Percentiles rank a stretch among this genome's conserved stretches.
phyloP scores from a whole-genome alignment of 30 jellyfish, hydroid and myxozoan species.

The Turritopsis dohrnii region DNA sequence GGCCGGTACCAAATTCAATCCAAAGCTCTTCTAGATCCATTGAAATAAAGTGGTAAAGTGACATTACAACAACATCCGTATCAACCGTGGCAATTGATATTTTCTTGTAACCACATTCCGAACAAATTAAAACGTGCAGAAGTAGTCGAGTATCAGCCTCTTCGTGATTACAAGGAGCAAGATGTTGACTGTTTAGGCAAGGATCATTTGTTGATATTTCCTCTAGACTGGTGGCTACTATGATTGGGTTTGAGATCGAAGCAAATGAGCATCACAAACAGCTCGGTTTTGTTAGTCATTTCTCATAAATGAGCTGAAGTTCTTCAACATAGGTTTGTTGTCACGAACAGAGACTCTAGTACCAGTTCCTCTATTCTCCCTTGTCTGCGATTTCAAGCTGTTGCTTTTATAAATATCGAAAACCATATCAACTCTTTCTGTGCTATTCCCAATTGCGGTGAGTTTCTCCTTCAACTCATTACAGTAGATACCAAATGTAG shows the following conservation, averaged over 20 bases:
- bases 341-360: background rate
- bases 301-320: background rate
- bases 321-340: background rate
- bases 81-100: conserved; percentile 23
- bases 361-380: conserved; percentile 6
- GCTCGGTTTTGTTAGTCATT: conserved; percentile 9
- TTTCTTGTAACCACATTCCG: conserved; percentile 10
- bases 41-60: conserved; percentile 11
- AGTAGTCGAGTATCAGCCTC: conserved; percentile 9
- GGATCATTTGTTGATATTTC: too few species aligned
- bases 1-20: conserved; percentile 41
- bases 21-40: conserved; percentile 39
- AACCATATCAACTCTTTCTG: background rate
- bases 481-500: background rate
- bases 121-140: conserved; percentile 6
- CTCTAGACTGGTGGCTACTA: too few species aligned
- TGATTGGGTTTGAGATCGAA: too few species aligned
- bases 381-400: background rate
- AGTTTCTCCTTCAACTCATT: background rate
- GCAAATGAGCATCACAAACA: background rate
- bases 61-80: conserved; percentile 29
- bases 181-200: too few species aligned
- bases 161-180: background rate
- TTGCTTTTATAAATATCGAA: background rate
- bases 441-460: background rate